A percentile compares a stretch with the other conserved stretches of the same genome.
phyloP scores from a whole-genome alignment of 2,113 vertebrate species.

The Sterna hirundo region DNA sequence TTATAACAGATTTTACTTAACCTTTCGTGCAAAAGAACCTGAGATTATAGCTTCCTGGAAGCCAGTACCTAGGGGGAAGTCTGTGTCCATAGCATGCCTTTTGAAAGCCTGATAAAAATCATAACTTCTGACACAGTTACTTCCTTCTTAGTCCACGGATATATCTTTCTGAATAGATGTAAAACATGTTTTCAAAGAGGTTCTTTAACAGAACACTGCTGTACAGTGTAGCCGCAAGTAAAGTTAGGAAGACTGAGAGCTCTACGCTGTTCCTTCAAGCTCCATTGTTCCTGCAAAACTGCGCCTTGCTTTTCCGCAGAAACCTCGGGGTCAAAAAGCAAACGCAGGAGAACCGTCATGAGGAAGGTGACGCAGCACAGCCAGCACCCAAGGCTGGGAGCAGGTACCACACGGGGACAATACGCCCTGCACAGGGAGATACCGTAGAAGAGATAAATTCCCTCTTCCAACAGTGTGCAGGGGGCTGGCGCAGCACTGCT shows the following conservation, averaged over 20 bases:
- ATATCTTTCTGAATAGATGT: neutral
- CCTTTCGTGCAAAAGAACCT: neutral
- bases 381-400: neutral
- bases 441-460: neutral
- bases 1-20: neutral
- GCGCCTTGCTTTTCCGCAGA: neutral
- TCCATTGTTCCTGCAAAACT: neutral
- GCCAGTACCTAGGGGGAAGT: neutral
- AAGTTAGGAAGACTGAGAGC: neutral
- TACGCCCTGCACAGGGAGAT: neutral
- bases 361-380: neutral
- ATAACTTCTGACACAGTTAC: neutral
- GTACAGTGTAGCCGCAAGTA: rapidly evolving
- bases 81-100: neutral
- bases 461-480: neutral
- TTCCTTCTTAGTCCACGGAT: neutral
- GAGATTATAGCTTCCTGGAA: neutral
- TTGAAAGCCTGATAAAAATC: neutral
- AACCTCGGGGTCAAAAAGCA: neutral
- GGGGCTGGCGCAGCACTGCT: neutral
- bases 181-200: neutral
- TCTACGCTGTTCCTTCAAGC: rapidly evolving
- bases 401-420: neutral
- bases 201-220: neutral
- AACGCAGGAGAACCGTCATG: neutral